phyloP scores from a whole-genome alignment of 2,113 vertebrate genomes.

The Herpetotheres cachinnans region DNA sequence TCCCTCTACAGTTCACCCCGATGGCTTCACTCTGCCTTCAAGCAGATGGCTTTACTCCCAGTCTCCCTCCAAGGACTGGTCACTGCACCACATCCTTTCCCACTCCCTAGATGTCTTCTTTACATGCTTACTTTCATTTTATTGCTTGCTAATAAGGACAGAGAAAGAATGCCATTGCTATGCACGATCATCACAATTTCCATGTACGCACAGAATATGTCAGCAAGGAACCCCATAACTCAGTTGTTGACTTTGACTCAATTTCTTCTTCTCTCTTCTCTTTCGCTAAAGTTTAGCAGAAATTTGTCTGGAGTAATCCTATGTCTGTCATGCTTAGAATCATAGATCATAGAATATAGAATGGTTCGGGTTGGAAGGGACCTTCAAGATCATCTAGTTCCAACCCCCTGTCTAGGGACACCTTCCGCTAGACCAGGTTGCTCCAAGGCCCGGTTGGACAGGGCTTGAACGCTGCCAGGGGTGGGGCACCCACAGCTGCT shows the following conservation, averaged over 20 bases:
- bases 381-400: background rate
- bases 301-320: background rate
- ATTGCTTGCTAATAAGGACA: background rate
- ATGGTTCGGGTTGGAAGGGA: background rate
- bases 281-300: background rate
- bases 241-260: background rate
- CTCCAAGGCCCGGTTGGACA: background rate
- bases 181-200: background rate
- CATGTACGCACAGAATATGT: background rate
- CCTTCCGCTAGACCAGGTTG: no score
- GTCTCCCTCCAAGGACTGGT: background rate
- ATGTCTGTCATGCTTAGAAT: background rate
- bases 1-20: background rate
- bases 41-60: background rate
- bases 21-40: background rate
- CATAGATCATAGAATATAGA: background rate
- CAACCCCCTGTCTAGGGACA: no score
- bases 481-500: fast-evolving
- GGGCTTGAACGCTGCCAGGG: background rate
- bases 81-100: background rate
- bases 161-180: background rate
- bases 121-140: background rate
- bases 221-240: background rate
- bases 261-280: background rate
- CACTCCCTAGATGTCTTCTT: background rate